Conservation (phyloP, 2,888 invertebrate genomes). For the Drosophila differens region DNA sequence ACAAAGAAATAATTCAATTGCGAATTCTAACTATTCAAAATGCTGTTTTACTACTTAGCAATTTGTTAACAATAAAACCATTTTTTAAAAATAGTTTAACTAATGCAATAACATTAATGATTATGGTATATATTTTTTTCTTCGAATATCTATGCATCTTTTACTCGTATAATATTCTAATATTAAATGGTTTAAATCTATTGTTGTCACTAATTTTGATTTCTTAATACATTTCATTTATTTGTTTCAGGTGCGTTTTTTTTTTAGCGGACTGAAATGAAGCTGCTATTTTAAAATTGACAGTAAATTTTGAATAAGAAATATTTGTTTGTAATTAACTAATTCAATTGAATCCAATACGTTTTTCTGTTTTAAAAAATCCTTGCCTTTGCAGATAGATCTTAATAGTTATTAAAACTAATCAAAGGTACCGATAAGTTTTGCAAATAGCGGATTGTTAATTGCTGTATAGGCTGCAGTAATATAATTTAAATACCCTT, state of each 20-base stretch:
- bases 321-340: neutral
- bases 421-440: neutral
- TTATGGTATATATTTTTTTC: conserved; percentile 26
- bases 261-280: neutral
- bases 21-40: conserved; percentile 41
- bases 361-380: neutral
- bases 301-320: conserved; percentile 31
- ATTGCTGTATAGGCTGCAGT: neutral
- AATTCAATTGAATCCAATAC: neutral
- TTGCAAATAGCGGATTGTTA: neutral
- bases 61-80: conserved; percentile 24
- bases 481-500: neutral
- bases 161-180: conserved; percentile 28
- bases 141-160: neutral
- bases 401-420: neutral
- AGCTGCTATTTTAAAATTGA: conserved; percentile 23
- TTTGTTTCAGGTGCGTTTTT: conserved; percentile 17
- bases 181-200: conserved; percentile 16
- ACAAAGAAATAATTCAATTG: conserved; percentile 8
- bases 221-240: conserved; percentile 1
- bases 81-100: conserved; percentile 20
- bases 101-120: conserved; percentile 39
- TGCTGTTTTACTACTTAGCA: conserved; percentile 11
- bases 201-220: conserved; percentile 40
- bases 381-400: neutral